A percentile compares a stretch with the other conserved stretches of the same genome.
phyloP scores from a whole-genome alignment of 2,797 vertebrate species.

The Propithecus deckenii region DNA sequence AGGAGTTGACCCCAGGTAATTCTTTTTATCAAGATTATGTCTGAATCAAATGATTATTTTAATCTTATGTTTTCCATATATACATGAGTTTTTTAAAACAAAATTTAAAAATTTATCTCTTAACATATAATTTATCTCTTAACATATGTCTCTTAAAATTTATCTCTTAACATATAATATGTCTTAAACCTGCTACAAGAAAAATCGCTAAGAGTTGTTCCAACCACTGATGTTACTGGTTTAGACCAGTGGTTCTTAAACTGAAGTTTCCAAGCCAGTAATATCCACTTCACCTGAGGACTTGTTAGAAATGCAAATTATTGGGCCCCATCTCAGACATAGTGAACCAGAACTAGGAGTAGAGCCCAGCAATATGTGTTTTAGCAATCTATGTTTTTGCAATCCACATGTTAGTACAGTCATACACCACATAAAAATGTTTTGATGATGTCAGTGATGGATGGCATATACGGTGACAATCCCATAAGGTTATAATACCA shows the following conservation, averaged over 20 bases:
- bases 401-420: neutral
- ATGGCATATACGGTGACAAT: neutral
- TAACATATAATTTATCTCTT: neutral
- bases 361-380: neutral
- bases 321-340: neutral
- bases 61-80: constrained; percentile 11
- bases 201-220: neutral
- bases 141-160: neutral
- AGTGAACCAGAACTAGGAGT: neutral
- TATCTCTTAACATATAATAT: neutral
- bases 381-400: neutral
- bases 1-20: constrained; percentile 90
- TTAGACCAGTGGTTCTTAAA: neutral
- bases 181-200: neutral
- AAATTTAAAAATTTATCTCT: neutral
- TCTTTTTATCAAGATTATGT: constrained; percentile 36
- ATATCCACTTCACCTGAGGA: neutral
- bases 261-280: neutral
- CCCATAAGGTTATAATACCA: neutral
- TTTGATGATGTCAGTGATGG: neutral
- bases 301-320: constrained; percentile 2
- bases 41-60: constrained; percentile 15
- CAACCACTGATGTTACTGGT: neutral
- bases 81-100: neutral
- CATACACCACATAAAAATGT: neutral